A percentile compares a stretch with the other conserved stretches of the same genome.
phyloP scores from a whole-genome alignment of 2,888 invertebrate species.

The Cheiracanthium punctorium region DNA sequence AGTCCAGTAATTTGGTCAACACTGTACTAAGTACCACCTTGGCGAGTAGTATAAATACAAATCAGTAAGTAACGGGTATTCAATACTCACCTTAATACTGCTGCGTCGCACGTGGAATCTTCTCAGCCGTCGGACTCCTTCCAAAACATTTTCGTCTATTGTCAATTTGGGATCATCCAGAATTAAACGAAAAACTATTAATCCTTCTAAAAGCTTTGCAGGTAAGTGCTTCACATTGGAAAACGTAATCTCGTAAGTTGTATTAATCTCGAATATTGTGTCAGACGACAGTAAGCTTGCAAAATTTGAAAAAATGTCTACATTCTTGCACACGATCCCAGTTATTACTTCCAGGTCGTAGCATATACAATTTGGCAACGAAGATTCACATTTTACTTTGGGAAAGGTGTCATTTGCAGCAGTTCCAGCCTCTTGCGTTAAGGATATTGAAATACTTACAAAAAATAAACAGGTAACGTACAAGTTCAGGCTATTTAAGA shows the following conservation, averaged over 20 bases:
- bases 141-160: constrained; percentile 35
- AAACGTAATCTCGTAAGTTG: constrained; percentile 39
- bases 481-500: too few relatives aligned
- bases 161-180: constrained; percentile 3
- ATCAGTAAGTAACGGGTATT: too few relatives aligned
- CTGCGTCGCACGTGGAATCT: constrained; percentile 32
- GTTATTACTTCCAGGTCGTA: constrained; percentile 16
- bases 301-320: constrained; percentile 6
- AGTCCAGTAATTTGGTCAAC: too few relatives aligned
- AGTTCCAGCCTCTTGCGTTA: neutral
- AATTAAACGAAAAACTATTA: constrained; percentile 33
- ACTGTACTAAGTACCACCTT: too few relatives aligned
- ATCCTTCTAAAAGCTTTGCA: constrained; percentile 9
- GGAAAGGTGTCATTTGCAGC: constrained; percentile 9
- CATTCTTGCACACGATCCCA: constrained; percentile 11
- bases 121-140: constrained; percentile 16
- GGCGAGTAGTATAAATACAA: too few relatives aligned
- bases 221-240: neutral
- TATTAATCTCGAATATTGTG: constrained; percentile 21
- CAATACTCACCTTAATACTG: constrained; percentile 30
- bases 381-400: constrained; percentile 2
- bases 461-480: too few relatives aligned
- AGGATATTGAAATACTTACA: too few relatives aligned
- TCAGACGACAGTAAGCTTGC: neutral
- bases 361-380: constrained; percentile 10